Conservation (phyloP, 1,140 invertebrate species). For the Adoxophyes honmai region DNA sequence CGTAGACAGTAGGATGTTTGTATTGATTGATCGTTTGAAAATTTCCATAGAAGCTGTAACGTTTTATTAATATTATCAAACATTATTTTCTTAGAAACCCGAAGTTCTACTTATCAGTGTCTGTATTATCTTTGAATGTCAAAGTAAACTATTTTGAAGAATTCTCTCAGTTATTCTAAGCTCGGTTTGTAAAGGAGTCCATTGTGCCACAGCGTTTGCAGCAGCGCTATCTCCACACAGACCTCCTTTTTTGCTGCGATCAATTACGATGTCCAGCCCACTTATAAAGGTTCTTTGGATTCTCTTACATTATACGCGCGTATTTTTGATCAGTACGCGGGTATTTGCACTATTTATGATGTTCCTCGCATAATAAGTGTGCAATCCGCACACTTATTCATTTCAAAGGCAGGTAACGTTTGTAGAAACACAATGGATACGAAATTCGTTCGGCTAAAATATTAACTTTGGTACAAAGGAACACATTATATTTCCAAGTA, state of each 20-base stretch:
- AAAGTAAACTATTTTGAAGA: too few species aligned
- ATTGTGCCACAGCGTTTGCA: neutral
- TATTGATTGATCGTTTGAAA: too few species aligned
- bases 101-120: too few species aligned
- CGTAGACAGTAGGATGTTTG: too few species aligned
- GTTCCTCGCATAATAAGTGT: constrained; percentile 50
- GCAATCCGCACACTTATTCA: constrained; percentile 59
- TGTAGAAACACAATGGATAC: constrained; percentile 50
- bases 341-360: constrained; percentile 56
- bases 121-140: too few species aligned
- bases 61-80: too few species aligned
- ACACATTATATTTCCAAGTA: constrained; percentile 73
- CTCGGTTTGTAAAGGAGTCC: neutral
- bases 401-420: constrained; percentile 64
- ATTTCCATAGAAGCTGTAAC: too few species aligned
- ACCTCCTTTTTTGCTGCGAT: constrained; percentile 45
- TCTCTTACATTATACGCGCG: constrained; percentile 41
- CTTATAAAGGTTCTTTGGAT: constrained; percentile 46
- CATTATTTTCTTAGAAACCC: too few species aligned
- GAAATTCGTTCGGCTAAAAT: constrained; percentile 72
- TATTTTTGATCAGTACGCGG: constrained; percentile 35
- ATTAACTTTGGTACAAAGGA: constrained; percentile 72
- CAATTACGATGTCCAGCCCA: constrained; percentile 66
- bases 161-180: too few species aligned
- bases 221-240: neutral